Conservation (phyloP, 1,140 invertebrate genomes). For the Diabrotica undecimpunctata region DNA sequence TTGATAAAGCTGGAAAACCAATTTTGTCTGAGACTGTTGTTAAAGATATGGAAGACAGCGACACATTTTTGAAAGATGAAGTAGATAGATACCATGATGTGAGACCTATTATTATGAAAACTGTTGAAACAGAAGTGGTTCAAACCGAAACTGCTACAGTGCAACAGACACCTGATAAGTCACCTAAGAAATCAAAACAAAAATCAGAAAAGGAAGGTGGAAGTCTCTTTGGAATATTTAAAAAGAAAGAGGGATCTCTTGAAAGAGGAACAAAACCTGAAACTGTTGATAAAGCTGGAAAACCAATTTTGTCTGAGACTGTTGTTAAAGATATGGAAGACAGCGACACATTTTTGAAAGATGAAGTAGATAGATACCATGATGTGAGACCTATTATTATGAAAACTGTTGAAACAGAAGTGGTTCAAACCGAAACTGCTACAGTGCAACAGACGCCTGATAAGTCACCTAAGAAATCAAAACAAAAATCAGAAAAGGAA, state of each 20-base stretch:
- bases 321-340: conserved; percentile 18
- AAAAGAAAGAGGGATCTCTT: conserved; percentile 14
- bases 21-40: conserved; percentile 15
- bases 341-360: conserved; percentile 21
- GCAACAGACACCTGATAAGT: background rate
- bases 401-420: background rate
- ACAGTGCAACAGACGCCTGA: too few relatives aligned
- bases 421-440: too few relatives aligned
- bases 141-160: background rate
- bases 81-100: conserved; percentile 30
- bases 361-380: conserved; percentile 30
- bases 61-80: conserved; percentile 27
- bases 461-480: background rate
- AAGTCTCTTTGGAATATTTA: conserved; percentile 22
- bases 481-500: conserved; percentile 16
- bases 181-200: conserved; percentile 6
- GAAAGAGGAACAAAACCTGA: conserved; percentile 3
- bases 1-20: conserved; percentile 1
- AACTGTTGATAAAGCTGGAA: background rate
- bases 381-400: conserved; percentile 25
- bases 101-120: conserved; percentile 1
- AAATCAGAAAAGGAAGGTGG: conserved; percentile 5
- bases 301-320: conserved; percentile 11
- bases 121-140: background rate
- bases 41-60: conserved; percentile 11